Percentiles rank a stretch among this genome's conserved stretches.
Evolutionary conservation across 1,140 invertebrate species (phyloP).

Genomic region (Drosophila burlai): DNA sequence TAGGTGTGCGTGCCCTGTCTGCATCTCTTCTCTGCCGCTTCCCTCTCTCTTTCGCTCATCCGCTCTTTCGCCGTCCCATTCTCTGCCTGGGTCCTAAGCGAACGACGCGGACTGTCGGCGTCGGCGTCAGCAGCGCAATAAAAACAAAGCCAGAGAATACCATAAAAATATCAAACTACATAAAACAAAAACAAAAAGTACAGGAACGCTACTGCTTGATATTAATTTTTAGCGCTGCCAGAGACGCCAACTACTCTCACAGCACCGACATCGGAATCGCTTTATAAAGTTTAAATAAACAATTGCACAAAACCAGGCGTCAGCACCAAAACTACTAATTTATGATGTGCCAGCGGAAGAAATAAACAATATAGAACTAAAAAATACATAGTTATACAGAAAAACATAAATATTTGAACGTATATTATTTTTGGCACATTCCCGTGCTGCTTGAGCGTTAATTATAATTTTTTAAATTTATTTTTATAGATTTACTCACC

Average conservation of each 20-base stretch:
- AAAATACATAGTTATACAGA: slow-evolving; percentile 19
- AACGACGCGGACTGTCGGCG: slow-evolving; percentile 40
- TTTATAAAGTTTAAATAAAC: slow-evolving; percentile 48
- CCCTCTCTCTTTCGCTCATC: slow-evolving; percentile 14
- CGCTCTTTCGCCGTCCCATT: slow-evolving; percentile 7
- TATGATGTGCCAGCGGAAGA: slow-evolving; percentile 21
- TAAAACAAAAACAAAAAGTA: slow-evolving; percentile 40
- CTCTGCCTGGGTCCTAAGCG: slow-evolving; percentile 22
- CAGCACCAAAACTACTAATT: slow-evolving; percentile 32
- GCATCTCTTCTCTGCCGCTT: slow-evolving; percentile 25
- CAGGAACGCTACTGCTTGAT: slow-evolving; percentile 39
- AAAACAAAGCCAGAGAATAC: slow-evolving; percentile 48
- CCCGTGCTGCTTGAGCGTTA: slow-evolving; percentile 24
- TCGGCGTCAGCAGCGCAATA: slow-evolving; percentile 44
- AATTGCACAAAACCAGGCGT: slow-evolving; percentile 35
- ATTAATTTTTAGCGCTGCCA: slow-evolving; percentile 41
- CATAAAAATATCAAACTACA: slow-evolving; percentile 45
- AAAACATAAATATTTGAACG: slow-evolving; percentile 28
- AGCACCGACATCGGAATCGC: slow-evolving; percentile 19
- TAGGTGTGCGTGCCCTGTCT: slow-evolving; percentile 44
- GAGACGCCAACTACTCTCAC: slow-evolving; percentile 28
- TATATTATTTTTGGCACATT: slow-evolving; percentile 46
- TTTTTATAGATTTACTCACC: slow-evolving; percentile 58
- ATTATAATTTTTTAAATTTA: slow-evolving; percentile 55
- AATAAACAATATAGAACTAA: slow-evolving; percentile 27